A percentile compares a stretch with the other conserved stretches of the same genome.
phyloP scores from a whole-genome alignment of 2,888 invertebrate species.

The Drosophila siamana region DNA sequence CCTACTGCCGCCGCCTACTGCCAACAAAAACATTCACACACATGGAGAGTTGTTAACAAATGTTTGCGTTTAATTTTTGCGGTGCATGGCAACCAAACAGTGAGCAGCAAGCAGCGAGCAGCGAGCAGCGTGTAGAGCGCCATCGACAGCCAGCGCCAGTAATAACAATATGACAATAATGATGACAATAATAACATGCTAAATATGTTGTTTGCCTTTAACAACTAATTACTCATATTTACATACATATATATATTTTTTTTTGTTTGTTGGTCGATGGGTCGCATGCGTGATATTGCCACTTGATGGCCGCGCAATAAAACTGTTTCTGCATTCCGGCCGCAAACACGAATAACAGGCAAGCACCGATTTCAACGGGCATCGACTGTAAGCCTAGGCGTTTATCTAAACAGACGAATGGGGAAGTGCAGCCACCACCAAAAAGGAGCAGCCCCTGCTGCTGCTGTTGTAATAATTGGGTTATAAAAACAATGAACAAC shows the following conservation, averaged over 20 bases:
- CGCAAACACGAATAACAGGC: conserved; percentile 12
- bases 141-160: conserved; percentile 10
- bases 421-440: neutral
- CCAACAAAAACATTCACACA: conserved; percentile 6
- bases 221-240: conserved; percentile 60
- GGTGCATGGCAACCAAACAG: conserved; percentile 55
- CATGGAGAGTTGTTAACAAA: conserved; percentile 64
- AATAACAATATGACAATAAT: conserved; percentile 38
- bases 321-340: conserved; percentile 50
- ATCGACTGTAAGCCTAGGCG: neutral
- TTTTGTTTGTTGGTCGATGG: conserved; percentile 24
- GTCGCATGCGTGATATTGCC: conserved; percentile 71
- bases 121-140: neutral
- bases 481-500: conserved; percentile 74
- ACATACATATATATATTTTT: no score
- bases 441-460: no score
- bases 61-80: conserved; percentile 70
- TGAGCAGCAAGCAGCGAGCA: neutral
- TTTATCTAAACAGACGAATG: conserved; percentile 22
- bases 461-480: conserved; percentile 67
- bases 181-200: conserved; percentile 44
- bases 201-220: conserved; percentile 54
- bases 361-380: conserved; percentile 4
- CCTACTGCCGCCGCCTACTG: conserved; percentile 8
- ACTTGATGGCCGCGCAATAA: conserved; percentile 54